Conservation (phyloP, 2,888 invertebrate species). For the Lottia gigantea region DNA sequence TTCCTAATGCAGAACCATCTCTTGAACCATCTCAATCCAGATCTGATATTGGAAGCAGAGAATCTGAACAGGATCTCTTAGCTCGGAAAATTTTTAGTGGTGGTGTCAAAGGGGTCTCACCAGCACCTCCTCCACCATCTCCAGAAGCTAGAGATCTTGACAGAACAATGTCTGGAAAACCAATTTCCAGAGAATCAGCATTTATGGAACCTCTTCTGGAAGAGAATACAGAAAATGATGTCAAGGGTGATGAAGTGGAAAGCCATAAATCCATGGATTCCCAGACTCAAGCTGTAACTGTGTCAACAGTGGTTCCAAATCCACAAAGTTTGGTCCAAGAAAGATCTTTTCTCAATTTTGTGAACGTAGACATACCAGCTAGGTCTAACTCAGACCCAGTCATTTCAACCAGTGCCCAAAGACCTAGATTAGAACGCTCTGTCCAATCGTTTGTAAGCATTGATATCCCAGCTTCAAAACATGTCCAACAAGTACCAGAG, state of each 20-base stretch:
- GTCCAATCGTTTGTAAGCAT: not conserved
- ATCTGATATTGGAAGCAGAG: slow-evolving; percentile 26
- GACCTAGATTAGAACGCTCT: not conserved
- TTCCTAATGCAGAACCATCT: slow-evolving; percentile 13
- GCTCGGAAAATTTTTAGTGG: slow-evolving; percentile 29
- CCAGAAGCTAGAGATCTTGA: slow-evolving; percentile 47
- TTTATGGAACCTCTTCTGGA: slow-evolving; percentile 47
- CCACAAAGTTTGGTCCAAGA: slow-evolving; percentile 22
- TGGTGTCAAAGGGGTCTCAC: slow-evolving; percentile 45
- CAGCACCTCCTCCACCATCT: slow-evolving; percentile 61
- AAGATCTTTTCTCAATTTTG: slow-evolving; percentile 48
- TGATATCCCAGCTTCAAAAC: not conserved
- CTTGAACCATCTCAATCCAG: slow-evolving; percentile 22
- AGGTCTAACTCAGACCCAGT: slow-evolving; percentile 7
- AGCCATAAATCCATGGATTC: slow-evolving; percentile 23
- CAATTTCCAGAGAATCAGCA: slow-evolving; percentile 36
- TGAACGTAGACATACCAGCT: slow-evolving; percentile 56
- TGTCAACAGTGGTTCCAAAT: slow-evolving; percentile 39
- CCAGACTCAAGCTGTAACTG: slow-evolving; percentile 34
- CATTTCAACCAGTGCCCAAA: not conserved
- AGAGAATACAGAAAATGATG: slow-evolving; percentile 26
- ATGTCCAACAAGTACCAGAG: too few relatives aligned
- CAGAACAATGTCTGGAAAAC: slow-evolving; percentile 17
- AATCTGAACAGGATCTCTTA: slow-evolving; percentile 23
- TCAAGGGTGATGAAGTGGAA: slow-evolving; percentile 11